Evolutionary conservation across 2,797 vertebrate genomes (phyloP).

Genomic region (Cetoscarus ocellatus): DNA sequence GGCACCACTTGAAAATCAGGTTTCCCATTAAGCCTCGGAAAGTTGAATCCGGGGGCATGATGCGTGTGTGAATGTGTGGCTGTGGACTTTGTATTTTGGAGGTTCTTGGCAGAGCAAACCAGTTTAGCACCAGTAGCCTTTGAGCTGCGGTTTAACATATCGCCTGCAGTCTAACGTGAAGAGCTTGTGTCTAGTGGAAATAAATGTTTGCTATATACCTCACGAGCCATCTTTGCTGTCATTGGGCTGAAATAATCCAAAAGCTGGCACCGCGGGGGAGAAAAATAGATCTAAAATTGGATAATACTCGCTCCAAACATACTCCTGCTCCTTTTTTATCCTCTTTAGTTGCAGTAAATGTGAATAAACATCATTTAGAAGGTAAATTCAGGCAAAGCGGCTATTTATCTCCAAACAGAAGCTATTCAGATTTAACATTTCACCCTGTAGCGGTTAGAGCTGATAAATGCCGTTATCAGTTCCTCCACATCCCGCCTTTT

Average conservation of each 20-base stretch:
- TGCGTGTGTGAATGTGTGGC: conserved; percentile 27
- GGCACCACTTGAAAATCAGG: conserved; percentile 76
- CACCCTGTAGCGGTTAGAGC: conserved; percentile 44
- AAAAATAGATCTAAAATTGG: neutral
- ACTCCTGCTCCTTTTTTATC: neutral
- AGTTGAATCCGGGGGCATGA: conserved; percentile 83
- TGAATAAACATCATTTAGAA: conserved; percentile 39
- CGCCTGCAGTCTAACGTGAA: conserved; percentile 22
- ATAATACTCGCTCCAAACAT: neutral
- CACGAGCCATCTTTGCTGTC: neutral
- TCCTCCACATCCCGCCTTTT: conserved; percentile 42
- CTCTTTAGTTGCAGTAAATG: conserved; percentile 25
- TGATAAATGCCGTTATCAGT: conserved; percentile 52
- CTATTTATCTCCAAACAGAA: conserved; percentile 44
- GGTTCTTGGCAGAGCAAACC: conserved; percentile 40
- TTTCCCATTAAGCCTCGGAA: conserved; percentile 80
- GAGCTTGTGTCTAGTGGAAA: neutral
- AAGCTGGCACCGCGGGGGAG: conserved; percentile 1
- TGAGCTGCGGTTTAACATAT: conserved; percentile 43
- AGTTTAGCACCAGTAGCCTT: conserved; percentile 32
- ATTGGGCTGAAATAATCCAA: neutral
- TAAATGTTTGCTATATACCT: conserved; percentile 5
- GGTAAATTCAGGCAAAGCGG: conserved; percentile 33
- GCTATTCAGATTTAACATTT: conserved; percentile 55
- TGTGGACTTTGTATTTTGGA: conserved; percentile 44